A percentile compares a stretch with the other conserved stretches of the same genome.
Evolutionary conservation across 2,797 vertebrate species (phyloP).

Genomic region (Potorous gilbertii): DNA sequence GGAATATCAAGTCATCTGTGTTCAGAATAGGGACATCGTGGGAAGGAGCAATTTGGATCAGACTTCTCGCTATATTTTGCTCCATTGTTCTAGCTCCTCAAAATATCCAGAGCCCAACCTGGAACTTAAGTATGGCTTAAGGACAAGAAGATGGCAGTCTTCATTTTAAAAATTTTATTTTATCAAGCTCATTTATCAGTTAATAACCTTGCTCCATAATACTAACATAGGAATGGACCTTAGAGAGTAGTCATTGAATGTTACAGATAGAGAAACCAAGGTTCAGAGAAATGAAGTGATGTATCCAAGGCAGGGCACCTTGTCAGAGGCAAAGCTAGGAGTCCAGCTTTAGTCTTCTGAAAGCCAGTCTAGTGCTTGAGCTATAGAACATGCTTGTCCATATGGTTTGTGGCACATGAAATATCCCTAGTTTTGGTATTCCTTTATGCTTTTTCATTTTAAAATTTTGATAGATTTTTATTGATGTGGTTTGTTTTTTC

Average conservation of each 20-base stretch:
- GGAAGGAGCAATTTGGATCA: not conserved
- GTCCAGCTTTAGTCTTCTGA: not conserved
- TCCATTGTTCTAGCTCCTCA: not conserved
- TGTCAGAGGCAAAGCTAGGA: not conserved
- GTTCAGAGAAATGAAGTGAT: not conserved
- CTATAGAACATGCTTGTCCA: not conserved
- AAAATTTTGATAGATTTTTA: not conserved
- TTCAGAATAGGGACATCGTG: not conserved
- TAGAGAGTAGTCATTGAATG: not conserved
- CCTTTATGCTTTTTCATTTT: not conserved
- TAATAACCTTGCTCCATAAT: no score
- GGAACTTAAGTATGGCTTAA: not conserved
- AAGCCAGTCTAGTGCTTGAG: not conserved
- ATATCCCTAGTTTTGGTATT: not conserved
- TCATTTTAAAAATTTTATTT: no score
- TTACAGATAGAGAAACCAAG: not conserved
- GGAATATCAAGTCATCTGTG: conserved; percentile 16
- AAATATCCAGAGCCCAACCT: not conserved
- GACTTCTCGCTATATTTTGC: conserved; percentile 5
- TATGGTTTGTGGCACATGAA: not conserved
- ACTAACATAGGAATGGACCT: not conserved
- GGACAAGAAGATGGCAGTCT: not conserved
- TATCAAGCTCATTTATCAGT: not conserved
- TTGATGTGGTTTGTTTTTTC: not conserved
- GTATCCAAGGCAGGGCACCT: not conserved